These are phyloP conservation scores for Meta bourneti DNA, from an alignment of 2,888 invertebrate genomes.

Conservation along the genomic window DNA sequence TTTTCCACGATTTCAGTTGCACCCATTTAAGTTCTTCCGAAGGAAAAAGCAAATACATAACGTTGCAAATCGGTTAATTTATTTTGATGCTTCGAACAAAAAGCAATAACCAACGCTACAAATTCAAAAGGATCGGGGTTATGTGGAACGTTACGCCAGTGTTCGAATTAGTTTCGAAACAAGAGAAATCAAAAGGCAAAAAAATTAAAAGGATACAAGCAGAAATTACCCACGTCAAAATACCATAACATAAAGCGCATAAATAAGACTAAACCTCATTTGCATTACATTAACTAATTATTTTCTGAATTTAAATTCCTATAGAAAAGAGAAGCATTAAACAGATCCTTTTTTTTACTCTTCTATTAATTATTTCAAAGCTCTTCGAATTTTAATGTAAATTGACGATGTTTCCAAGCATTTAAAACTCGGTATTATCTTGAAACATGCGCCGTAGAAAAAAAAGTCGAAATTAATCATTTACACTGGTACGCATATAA, in stretches of 20 bases:
- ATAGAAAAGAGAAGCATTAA: background rate
- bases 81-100: background rate
- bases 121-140: background rate
- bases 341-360: background rate
- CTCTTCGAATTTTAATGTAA: slow-evolving; percentile 31
- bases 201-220: background rate
- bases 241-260: background rate
- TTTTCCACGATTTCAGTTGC: background rate
- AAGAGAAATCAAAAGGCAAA: background rate
- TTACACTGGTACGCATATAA: slow-evolving; percentile 52
- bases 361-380: slow-evolving; percentile 2
- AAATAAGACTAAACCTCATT: background rate
- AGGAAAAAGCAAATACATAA: background rate
- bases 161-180: background rate
- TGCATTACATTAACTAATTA: background rate
- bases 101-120: background rate
- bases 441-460: slow-evolving; percentile 11
- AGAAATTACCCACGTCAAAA: background rate
- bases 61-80: background rate
- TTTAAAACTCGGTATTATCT: slow-evolving; percentile 12
- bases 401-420: slow-evolving; percentile 40
- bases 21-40: background rate
- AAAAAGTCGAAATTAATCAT: slow-evolving; percentile 37
- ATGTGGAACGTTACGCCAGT: background rate
- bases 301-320: slow-evolving; percentile 1